Evolutionary conservation across 2,113 vertebrate species (phyloP), one percentile per base, ranked within the genome.

Genomic region (Paralichthys olivaceus): DNA sequence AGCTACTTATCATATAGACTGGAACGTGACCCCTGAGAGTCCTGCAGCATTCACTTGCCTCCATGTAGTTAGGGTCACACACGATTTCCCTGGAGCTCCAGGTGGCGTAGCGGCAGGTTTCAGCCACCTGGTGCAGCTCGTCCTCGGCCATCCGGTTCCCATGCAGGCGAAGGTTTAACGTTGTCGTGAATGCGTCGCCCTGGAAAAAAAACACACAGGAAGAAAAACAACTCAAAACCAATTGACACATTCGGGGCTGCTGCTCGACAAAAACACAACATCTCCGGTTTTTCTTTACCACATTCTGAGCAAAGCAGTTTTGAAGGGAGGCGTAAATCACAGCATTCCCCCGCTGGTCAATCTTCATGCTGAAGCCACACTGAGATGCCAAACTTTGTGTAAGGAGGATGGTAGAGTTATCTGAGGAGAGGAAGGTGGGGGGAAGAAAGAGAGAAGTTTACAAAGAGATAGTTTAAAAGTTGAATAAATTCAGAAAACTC

Each of bases 41-140:
- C 29, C 9, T 64, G 23, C 56, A 45, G 37, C 19, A 11, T 67
- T 67, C 40, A 74, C 84, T 88, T 83, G 80, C 94, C 91, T 95
- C 93, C 91, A 94, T 93, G 25, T 86, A 94, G 71, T 89, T 90
- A 5, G 11, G 20, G 17, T 86, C 64, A 56, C 93, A 95, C 45
- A 95, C 1, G 0, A 95, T 87, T 83, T 95, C 94, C 37, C 93
- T 88, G 22, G 86, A 90, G 47, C 91, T 92, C 93, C 90, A 94
- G 6, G 22, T 0, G 5, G 59, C 8, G 61, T 92, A 87, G 1
- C 7, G 55, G 72, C 94, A 95, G 4, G 88, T 91, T 65, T 91
- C 59, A 4, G 45, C 20, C 69, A 94, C 88, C 13, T 81, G 71
- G 60, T 87, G 85, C 29, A 89, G 11, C 49, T 91, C 79, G 0